These are phyloP conservation scores for Felis chaus DNA, from an alignment of 2,113 vertebrate species.

Conservation along the genomic window DNA sequence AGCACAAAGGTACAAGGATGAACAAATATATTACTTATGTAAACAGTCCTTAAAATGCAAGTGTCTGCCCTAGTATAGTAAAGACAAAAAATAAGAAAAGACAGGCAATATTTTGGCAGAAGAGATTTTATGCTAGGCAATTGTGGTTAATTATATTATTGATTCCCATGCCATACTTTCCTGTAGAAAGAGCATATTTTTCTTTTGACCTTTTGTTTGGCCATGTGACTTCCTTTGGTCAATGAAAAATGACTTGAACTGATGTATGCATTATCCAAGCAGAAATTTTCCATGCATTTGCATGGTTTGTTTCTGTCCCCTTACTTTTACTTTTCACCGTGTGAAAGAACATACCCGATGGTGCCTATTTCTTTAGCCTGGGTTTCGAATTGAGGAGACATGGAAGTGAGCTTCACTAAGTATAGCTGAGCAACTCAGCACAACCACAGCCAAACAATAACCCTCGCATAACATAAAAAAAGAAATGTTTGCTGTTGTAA, in stretches of 20 bases:
- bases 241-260: background rate
- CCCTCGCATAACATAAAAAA: background rate
- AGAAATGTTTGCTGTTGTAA: background rate
- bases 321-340: background rate
- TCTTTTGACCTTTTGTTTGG: background rate
- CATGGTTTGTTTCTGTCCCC: background rate
- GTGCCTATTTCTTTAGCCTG: background rate
- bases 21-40: background rate
- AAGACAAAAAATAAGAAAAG: background rate
- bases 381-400: background rate
- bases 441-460: background rate
- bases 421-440: background rate
- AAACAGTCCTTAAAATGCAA: background rate
- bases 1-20: background rate
- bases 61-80: background rate
- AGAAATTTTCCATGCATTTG: background rate
- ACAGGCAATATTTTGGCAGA: background rate
- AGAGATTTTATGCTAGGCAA: background rate
- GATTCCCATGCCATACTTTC: background rate
- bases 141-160: background rate
- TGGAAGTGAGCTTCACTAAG: background rate
- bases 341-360: background rate
- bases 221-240: background rate
- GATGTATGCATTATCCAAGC: background rate
- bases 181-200: background rate